Base-by-base conservation (phyloP, 2,113 vertebrate species). In the Phasianus colchicus region DNA sequence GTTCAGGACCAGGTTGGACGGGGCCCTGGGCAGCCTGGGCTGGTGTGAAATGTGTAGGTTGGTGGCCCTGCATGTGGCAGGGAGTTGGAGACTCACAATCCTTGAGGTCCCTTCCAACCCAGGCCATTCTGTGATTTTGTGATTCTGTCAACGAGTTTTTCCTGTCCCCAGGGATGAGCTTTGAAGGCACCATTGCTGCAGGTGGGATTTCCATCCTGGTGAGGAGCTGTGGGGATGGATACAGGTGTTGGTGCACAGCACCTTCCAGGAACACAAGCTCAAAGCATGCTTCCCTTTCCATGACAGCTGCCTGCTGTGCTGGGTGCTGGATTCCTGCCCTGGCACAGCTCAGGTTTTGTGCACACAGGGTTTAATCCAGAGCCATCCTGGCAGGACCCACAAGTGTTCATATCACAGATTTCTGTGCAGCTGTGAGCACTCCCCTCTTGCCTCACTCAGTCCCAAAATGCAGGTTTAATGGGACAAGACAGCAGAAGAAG, bases 401-500 rank as follows among this genome's bases (percentile, higher is more conserved):
- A 47, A 36, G 30, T 3, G 13, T 47, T 88, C 20, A 9, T 34
- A 43, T 19, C 79, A 24, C 69, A 86, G 52, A 47, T 81, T 88
- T 81, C 91, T 29, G 57, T 72, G 75, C 93, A 95, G 75, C 65
- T 91, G 71, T 2, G 11, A 83, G 11, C 16, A 15, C 52, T 54
- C 34, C 42, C 20, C 22, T 42, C 63, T n/a, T 67, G 64, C 67
- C 76, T 80, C 72, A 5, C 70, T 3, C 45, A 45, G 74, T 64
- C 61, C 60, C 72, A n/a, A 42, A 86, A 52, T 29, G 38, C 76
- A 75, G 79, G 47, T 91, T 92, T 95, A 80, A 89, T 64, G 79
- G 89, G 82, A 89, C 54, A 83, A 86, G 94, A 78, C 57, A 93
- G 91, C 93, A 78, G 85, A 95, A 89, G 73, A 88, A 61, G 65